Conservation (phyloP, 2,797 vertebrate genomes). For the Eleutherodactylus coqui region DNA sequence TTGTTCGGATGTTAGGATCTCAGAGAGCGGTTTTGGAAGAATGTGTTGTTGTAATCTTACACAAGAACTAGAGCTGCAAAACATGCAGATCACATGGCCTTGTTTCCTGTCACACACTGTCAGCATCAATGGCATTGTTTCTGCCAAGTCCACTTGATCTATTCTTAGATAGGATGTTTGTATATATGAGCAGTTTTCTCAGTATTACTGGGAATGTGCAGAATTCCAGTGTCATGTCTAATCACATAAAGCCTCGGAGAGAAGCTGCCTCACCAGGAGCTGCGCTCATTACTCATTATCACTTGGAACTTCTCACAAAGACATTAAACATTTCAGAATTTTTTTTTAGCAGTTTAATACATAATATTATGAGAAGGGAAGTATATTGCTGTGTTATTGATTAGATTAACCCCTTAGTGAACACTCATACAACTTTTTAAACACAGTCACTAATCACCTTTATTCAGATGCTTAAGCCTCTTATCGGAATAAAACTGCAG, state of each 20-base stretch:
- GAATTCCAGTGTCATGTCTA: constrained; percentile 69
- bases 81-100: constrained; percentile 76
- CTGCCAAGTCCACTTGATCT: constrained; percentile 77
- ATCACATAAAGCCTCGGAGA: constrained; percentile 18
- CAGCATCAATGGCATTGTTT: constrained; percentile 76
- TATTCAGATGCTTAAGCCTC: no score
- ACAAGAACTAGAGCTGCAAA: constrained; percentile 76
- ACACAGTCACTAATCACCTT: no score
- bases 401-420: no score
- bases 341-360: neutral
- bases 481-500: no score
- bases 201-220: constrained; percentile 72
- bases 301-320: neutral
- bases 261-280: neutral
- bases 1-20: constrained; percentile 77
- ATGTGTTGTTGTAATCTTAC: constrained; percentile 75
- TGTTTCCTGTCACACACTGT: constrained; percentile 79
- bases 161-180: constrained; percentile 75
- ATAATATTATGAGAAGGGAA: neutral
- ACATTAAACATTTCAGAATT: neutral
- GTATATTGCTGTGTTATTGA: neutral
- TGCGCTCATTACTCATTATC: neutral
- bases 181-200: constrained; percentile 73
- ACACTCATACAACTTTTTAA: no score
- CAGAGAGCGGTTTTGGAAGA: constrained; percentile 74